Conservation (phyloP, 1,140 invertebrate genomes). For the Apocrypta bakeri region DNA sequence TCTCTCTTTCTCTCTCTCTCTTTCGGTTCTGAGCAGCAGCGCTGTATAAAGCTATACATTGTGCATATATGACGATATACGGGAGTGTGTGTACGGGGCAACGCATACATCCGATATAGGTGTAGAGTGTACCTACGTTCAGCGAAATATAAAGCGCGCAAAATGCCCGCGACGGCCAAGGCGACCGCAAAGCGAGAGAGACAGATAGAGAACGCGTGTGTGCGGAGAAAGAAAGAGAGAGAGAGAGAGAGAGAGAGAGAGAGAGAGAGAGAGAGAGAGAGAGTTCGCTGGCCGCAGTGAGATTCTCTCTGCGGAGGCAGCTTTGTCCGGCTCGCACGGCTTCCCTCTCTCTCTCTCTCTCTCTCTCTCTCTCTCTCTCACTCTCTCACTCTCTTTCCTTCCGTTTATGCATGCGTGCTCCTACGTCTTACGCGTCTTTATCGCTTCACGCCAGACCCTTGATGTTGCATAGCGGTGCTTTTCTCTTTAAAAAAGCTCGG, state of each 20-base stretch:
- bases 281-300: constrained; percentile 44
- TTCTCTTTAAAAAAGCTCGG: background rate
- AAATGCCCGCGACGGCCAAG: constrained; percentile 36
- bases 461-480: background rate
- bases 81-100: background rate
- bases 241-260: constrained; percentile 16
- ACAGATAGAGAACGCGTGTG: constrained; percentile 39
- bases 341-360: constrained; percentile 35
- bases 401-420: constrained; percentile 20
- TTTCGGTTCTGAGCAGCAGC: background rate
- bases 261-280: background rate
- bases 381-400: constrained; percentile 34
- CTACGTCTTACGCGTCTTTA: background rate
- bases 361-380: constrained; percentile 23
- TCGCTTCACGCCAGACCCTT: background rate
- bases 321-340: constrained; percentile 45
- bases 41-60: background rate
- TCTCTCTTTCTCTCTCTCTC: constrained; percentile 11
- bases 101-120: background rate
- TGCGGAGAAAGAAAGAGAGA: background rate
- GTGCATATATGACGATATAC: background rate
- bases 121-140: background rate
- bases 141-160: constrained; percentile 36
- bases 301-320: constrained; percentile 22
- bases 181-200: constrained; percentile 27